These are phyloP conservation scores for Labeo catla DNA, from an alignment of 2,113 vertebrate species.

Conservation along the genomic window DNA sequence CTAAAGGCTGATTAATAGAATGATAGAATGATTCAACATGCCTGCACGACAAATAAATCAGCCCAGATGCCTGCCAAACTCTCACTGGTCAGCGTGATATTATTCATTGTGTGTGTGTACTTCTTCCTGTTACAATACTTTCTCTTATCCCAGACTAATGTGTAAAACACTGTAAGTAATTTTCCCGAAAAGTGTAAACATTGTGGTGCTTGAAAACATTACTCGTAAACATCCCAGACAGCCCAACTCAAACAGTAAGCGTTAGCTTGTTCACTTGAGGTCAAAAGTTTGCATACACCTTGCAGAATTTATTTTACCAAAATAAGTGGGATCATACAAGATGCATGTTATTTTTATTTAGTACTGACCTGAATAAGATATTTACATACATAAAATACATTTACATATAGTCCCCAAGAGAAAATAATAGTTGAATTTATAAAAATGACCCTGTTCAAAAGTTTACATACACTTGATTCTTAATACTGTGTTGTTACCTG, in stretches of 20 bases:
- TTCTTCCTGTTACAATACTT: not conserved
- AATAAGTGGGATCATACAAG: too few species aligned
- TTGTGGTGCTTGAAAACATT: not conserved
- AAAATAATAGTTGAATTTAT: too few species aligned
- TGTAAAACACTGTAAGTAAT: not conserved
- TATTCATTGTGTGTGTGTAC: not conserved
- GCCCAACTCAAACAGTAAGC: not conserved
- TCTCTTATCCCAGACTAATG: not conserved
- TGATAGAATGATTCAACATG: conserved; percentile 15
- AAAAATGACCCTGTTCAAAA: too few species aligned
- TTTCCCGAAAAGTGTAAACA: not conserved
- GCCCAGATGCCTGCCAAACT: conserved; percentile 2
- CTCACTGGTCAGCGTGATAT: not conserved
- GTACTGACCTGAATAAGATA: too few species aligned
- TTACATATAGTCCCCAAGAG: too few species aligned
- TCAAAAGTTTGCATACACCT: too few species aligned
- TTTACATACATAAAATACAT: too few species aligned
- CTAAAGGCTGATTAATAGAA: conserved; percentile 27
- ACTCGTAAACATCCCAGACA: not conserved
- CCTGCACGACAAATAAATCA: not conserved
- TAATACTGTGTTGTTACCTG: too few species aligned
- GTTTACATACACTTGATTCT: too few species aligned
- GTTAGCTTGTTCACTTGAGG: too few species aligned
- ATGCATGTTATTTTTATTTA: too few species aligned
- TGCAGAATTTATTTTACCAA: too few species aligned